phyloP scores from a whole-genome alignment of 2,113 vertebrate genomes.

The Pomatorhinus ruficollis region DNA sequence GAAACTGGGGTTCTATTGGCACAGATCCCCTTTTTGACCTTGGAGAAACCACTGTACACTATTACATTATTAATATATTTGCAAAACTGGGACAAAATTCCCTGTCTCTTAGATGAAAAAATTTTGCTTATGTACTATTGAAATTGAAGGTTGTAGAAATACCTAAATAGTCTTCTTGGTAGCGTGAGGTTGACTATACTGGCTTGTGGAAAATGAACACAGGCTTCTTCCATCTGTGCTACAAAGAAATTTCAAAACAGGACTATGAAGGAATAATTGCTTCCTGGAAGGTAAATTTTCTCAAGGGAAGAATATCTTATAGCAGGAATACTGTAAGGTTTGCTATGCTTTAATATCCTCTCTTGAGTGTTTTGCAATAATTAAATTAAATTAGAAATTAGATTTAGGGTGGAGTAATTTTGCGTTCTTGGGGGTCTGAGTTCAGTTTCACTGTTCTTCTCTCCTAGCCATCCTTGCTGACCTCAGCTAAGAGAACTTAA shows the following conservation, averaged over 20 bases:
- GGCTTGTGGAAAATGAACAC: background rate
- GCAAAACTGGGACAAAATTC: background rate
- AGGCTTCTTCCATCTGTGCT: background rate
- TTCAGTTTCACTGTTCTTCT: background rate
- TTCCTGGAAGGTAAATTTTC: background rate
- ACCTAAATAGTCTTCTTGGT: background rate
- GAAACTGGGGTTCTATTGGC: background rate
- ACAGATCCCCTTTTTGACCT: background rate
- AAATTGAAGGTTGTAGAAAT: background rate
- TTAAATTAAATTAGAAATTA: background rate
- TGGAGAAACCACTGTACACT: background rate
- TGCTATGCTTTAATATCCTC: background rate
- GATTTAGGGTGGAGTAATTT: background rate
- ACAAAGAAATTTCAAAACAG: background rate
- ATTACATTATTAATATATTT: background rate
- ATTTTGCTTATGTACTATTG: background rate
- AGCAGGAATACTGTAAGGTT: background rate
- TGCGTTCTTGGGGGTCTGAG: background rate
- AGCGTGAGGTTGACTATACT: background rate
- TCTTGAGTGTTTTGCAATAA: background rate
- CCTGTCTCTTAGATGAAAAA: background rate
- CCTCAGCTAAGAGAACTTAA: background rate
- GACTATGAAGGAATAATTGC: background rate
- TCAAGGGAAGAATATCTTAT: background rate
- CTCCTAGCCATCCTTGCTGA: background rate